These are phyloP conservation scores for Tenthredo mesomela DNA, from an alignment of 2,888 invertebrate species.

Conservation along the genomic window DNA sequence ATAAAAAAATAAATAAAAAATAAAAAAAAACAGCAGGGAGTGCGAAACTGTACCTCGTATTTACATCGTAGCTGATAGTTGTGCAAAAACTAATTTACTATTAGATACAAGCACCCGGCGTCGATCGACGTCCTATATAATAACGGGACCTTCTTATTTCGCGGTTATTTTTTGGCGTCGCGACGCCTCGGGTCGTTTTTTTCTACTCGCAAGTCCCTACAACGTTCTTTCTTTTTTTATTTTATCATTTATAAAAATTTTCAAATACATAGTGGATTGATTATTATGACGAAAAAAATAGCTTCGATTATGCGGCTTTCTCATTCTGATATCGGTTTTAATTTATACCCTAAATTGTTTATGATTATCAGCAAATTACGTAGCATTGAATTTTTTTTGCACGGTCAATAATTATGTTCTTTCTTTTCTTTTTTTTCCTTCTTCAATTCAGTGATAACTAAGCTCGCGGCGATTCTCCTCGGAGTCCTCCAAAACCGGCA, in stretches of 20 bases:
- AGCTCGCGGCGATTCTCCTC: conserved; percentile 17
- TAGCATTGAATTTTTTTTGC: neutral
- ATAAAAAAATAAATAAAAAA: neutral
- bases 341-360: neutral
- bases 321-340: neutral
- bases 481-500: conserved; percentile 5
- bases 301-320: neutral
- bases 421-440: neutral
- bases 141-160: conserved; percentile 34
- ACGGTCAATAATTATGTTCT: neutral
- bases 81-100: conserved; percentile 12
- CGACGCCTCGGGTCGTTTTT: conserved; percentile 6
- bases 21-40: neutral
- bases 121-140: neutral
- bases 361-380: neutral
- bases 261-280: neutral
- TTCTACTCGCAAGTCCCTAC: neutral
- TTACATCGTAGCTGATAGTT: neutral
- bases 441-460: neutral
- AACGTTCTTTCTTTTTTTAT: neutral
- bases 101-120: conserved; percentile 5
- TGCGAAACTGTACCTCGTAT: neutral
- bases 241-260: neutral
- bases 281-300: neutral
- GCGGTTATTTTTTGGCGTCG: conserved; percentile 36